Evolutionary conservation across 2,888 invertebrate species (phyloP).

Genomic region (Saturnia japonica): DNA sequence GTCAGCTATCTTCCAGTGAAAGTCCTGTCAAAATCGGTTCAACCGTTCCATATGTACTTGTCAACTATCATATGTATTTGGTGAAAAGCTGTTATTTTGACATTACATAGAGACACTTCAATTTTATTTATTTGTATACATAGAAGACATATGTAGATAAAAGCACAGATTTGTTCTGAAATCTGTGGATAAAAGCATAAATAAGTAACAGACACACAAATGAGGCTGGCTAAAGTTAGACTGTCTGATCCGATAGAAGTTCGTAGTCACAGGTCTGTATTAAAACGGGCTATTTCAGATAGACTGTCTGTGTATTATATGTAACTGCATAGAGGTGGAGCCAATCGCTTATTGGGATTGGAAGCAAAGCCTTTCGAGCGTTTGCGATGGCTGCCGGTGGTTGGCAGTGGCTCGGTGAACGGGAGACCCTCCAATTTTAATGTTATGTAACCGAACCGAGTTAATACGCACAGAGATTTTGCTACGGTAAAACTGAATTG

Average conservation of each 20-base stretch:
- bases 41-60: too few species aligned
- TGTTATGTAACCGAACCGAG: conserved; percentile 58
- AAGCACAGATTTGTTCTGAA: too few species aligned
- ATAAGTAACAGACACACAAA: background rate
- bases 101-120: too few species aligned
- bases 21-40: too few species aligned
- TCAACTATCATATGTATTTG: too few species aligned
- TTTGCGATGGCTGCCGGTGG: conserved; percentile 29
- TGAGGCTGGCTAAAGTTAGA: conserved; percentile 40
- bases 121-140: too few species aligned
- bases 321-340: conserved; percentile 41
- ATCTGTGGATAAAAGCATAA: background rate
- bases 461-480: conserved; percentile 49
- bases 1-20: too few species aligned
- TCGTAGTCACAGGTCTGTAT: conserved; percentile 45
- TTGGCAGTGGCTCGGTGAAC: conserved; percentile 22
- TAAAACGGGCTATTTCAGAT: conserved; percentile 60
- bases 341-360: conserved; percentile 66
- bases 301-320: conserved; percentile 40
- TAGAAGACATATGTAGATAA: too few species aligned
- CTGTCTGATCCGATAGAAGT: conserved; percentile 67
- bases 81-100: too few species aligned
- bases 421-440: conserved; percentile 57
- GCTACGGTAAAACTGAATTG: conserved; percentile 40
- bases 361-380: conserved; percentile 52